Base-by-base conservation (phyloP, 1,140 invertebrate species). In the Zaprionus taronus region DNA sequence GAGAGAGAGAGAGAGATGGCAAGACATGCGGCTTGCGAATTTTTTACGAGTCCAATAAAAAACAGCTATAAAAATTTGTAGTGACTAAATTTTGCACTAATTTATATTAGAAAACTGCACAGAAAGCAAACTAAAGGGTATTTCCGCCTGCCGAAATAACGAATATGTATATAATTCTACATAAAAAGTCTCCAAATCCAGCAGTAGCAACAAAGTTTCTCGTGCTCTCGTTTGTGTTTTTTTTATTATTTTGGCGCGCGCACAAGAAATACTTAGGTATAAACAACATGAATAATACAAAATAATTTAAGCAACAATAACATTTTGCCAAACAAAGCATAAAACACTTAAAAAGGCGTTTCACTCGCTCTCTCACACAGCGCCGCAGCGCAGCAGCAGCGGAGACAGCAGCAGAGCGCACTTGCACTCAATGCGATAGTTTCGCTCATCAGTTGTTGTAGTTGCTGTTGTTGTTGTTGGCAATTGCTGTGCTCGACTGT, bases 271-370 rank as follows among this genome's bases (percentile, higher is more conserved):
- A 64, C 66, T 36, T 61, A 24, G 51, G 55, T 73, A 74, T 65
- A 70, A 72, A 81, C 81, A 80, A 77, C 78, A 83, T 89, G 84
- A 81, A 87, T 83, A 89, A 87, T 87, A 83, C 85, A 70, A 79
- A 83, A 80, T 80, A 90, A 90, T 89, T 90, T 81, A 81, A 85
- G 80, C 77, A 82, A 90, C 84, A 89, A 83, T 87, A 87, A 87
- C 83, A 87, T 89, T 87, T 87, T 77, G 86, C 86, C 85, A 90
- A 90, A 82, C 82, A 90, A 90, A 90, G 81, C 86, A 84, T 90
- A 90, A 90, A 90, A 85, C 85, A 90, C 85, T 90, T 90, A 90
- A 84, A 79, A 84, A 90, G 73, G 57, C 78, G 73, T 79, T 79
- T 55, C 79, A 69, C 72, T 79, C 64, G 61, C 60, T 60, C 58